Evolutionary conservation across 2,888 invertebrate genomes (phyloP).

Genomic region (Augiades crinisus): DNA sequence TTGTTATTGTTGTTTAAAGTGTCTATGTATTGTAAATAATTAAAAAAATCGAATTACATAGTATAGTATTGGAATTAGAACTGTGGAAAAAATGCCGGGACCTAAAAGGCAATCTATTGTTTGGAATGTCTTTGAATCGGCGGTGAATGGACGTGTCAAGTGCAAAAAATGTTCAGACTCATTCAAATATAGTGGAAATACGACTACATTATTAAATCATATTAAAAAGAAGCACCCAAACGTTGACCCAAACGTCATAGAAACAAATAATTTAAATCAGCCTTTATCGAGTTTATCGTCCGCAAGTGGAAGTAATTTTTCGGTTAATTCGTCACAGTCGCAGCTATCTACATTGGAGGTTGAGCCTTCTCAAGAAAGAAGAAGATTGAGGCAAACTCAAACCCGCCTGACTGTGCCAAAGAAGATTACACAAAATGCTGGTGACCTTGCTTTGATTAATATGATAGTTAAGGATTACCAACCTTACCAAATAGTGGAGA

Average conservation of each 20-base stretch:
- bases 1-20: neutral
- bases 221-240: too few relatives aligned
- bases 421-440: neutral
- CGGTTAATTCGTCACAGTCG: too few relatives aligned
- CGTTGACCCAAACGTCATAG: too few relatives aligned
- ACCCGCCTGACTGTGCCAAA: too few relatives aligned
- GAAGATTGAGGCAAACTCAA: too few relatives aligned
- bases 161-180: conserved; percentile 14
- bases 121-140: conserved; percentile 17
- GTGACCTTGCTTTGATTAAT: neutral
- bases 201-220: neutral
- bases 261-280: too few relatives aligned
- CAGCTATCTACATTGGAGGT: too few relatives aligned
- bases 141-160: conserved; percentile 14
- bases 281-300: too few relatives aligned
- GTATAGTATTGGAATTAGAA: too few relatives aligned
- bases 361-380: too few relatives aligned
- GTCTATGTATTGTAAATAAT: neutral
- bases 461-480: neutral
- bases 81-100: conserved; percentile 9
- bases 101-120: conserved; percentile 11
- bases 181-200: conserved; percentile 1
- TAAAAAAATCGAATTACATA: too few relatives aligned
- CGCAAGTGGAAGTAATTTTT: too few relatives aligned
- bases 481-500: neutral